Evolutionary conservation across 1,140 invertebrate species (phyloP).

Genomic region (Mycetomoellerius zeteki): DNA sequence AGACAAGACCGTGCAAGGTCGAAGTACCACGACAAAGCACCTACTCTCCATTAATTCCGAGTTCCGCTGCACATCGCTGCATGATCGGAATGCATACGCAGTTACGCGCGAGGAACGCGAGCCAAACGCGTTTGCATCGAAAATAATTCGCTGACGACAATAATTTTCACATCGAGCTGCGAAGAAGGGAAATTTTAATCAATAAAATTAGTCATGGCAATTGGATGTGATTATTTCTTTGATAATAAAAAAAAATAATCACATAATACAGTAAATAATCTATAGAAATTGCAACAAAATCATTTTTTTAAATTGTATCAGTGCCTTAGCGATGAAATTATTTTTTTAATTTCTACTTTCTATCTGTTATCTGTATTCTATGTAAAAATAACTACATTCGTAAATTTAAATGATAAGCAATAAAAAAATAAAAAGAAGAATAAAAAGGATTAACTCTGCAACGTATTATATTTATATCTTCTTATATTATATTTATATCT

Average conservation of each 20-base stretch:
- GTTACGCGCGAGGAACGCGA: neutral
- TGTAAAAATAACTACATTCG: neutral
- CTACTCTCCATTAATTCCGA: conserved; percentile 56
- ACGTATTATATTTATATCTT: neutral
- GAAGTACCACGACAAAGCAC: conserved; percentile 44
- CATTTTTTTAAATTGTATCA: neutral
- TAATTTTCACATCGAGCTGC: neutral
- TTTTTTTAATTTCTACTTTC: neutral
- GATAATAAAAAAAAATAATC: too few relatives aligned
- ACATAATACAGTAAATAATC: neutral
- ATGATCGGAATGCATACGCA: conserved; percentile 33
- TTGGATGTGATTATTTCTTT: neutral
- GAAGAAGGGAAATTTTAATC: neutral
- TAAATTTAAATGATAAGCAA: neutral
- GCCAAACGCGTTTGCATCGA: neutral
- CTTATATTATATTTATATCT: too few relatives aligned
- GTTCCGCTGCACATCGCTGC: conserved; percentile 30
- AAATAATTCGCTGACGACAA: neutral
- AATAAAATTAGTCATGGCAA: too few relatives aligned
- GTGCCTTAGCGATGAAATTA: neutral
- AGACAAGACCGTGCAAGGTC: conserved; percentile 64
- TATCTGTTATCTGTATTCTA: too few relatives aligned
- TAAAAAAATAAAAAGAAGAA: neutral
- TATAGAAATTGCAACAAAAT: neutral
- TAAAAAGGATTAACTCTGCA: neutral